Evolutionary conservation across 2,113 vertebrate species (phyloP).

Genomic region (Lota lota): DNA sequence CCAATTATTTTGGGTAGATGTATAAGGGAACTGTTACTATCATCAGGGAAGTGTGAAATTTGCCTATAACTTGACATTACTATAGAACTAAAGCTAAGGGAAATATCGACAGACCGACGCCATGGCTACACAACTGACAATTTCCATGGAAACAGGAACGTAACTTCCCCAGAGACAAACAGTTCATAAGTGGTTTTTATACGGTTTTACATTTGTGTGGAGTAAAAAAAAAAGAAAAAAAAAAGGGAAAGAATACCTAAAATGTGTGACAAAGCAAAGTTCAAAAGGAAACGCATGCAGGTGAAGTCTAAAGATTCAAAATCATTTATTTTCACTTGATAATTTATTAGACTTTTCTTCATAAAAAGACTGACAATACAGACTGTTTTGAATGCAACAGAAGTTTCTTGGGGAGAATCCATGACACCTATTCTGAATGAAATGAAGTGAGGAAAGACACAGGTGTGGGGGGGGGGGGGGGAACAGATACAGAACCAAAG

Average conservation of each 20-base stretch:
- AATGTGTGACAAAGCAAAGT: slow-evolving; percentile 53
- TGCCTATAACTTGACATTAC: too few species aligned
- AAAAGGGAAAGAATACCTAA: slow-evolving; percentile 1
- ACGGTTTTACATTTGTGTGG: slow-evolving; percentile 19
- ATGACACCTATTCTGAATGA: slow-evolving; percentile 43
- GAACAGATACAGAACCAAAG: slow-evolving; percentile 32
- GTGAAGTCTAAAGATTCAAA: slow-evolving; percentile 70
- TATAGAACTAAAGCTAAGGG: too few species aligned
- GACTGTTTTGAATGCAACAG: slow-evolving; percentile 63
- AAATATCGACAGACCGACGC: too few species aligned
- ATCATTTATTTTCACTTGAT: slow-evolving; percentile 75
- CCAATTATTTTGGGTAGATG: too few species aligned
- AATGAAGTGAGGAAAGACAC: slow-evolving; percentile 43
- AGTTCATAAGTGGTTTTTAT: too few species aligned
- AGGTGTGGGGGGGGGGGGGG: slow-evolving; percentile 36
- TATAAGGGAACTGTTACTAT: too few species aligned
- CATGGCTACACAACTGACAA: too few species aligned
- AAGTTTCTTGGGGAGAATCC: slow-evolving; percentile 46
- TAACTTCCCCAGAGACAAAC: too few species aligned
- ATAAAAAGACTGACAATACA: slow-evolving; percentile 76
- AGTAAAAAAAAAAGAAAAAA: slow-evolving; percentile 21
- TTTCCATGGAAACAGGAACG: too few species aligned
- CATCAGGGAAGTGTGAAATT: too few species aligned
- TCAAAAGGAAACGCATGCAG: slow-evolving; percentile 71
- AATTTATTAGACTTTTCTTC: slow-evolving; percentile 76